A percentile compares a stretch with the other conserved stretches of the same genome.
Evolutionary conservation across 2,113 vertebrate genomes (phyloP).

Genomic region (Oceanites oceanicus): DNA sequence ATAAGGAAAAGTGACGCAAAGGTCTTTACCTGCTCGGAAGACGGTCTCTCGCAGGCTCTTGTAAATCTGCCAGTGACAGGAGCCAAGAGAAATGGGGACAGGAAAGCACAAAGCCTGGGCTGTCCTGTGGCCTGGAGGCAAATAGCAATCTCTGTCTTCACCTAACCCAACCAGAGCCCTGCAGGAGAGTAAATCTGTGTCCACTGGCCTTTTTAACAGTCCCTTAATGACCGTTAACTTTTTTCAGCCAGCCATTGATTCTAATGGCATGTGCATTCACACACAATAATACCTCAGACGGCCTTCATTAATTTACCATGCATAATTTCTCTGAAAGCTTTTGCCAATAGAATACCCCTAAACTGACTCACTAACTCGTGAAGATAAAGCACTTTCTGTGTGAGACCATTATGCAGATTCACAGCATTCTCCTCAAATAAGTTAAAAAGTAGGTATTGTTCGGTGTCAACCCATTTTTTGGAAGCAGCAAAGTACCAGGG

Average conservation of each 20-base stretch:
- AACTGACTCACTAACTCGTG: slow-evolving; percentile 65
- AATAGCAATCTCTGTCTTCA: slow-evolving; percentile 32
- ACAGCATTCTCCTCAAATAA: slow-evolving; percentile 57
- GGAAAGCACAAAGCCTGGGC: slow-evolving; percentile 11
- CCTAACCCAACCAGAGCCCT: slow-evolving; percentile 42
- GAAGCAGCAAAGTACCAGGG: background rate
- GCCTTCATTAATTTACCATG: slow-evolving; percentile 78
- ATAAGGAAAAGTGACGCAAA: background rate
- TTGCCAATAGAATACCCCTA: slow-evolving; percentile 74
- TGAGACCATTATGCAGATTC: slow-evolving; percentile 57
- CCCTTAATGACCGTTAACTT: slow-evolving; percentile 73
- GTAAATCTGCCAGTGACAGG: slow-evolving; percentile 17
- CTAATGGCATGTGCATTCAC: slow-evolving; percentile 72
- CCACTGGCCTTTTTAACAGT: slow-evolving; percentile 61
- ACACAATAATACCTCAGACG: slow-evolving; percentile 64
- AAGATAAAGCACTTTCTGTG: slow-evolving; percentile 71
- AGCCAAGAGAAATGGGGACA: slow-evolving; percentile 5
- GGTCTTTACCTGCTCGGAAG: slow-evolving; percentile 52
- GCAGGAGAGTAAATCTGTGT: slow-evolving; percentile 48
- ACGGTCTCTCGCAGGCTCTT: background rate
- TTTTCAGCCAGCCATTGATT: slow-evolving; percentile 72
- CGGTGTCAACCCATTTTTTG: background rate
- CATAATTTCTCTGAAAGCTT: slow-evolving; percentile 82
- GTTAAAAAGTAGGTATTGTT: slow-evolving; percentile 57
- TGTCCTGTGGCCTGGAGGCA: slow-evolving; percentile 32